phyloP scores from a whole-genome alignment of 2,113 vertebrate genomes.

The Eolophus roseicapilla region DNA sequence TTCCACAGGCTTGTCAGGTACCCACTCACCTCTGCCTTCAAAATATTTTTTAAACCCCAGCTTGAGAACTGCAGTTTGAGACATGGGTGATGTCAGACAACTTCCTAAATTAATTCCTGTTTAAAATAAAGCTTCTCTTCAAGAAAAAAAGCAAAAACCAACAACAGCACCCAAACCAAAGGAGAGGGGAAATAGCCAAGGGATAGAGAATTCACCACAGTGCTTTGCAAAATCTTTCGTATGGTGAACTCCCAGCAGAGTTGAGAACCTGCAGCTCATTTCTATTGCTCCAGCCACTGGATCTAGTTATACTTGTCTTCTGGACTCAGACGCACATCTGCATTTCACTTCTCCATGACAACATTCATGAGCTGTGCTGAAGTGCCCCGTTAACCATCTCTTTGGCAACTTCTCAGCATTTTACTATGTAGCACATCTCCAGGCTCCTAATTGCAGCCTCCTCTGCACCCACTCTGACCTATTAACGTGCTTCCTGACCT shows the following conservation, averaged over 20 bases:
- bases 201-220: neutral
- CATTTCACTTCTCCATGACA: neutral
- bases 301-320: neutral
- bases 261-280: neutral
- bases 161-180: neutral
- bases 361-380: neutral
- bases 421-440: neutral
- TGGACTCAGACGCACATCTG: neutral
- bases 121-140: neutral
- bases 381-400: neutral
- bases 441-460: neutral
- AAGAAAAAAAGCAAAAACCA: neutral
- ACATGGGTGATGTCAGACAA: neutral
- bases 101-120: neutral
- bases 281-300: neutral
- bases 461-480: neutral
- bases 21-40: neutral
- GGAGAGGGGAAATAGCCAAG: neutral
- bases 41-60: neutral
- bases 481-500: neutral
- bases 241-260: neutral
- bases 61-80: neutral
- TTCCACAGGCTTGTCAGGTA: neutral
- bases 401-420: neutral
- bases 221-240: neutral